Evolutionary conservation across 2,888 invertebrate genomes (phyloP).

Genomic region (Trilocha varians): DNA sequence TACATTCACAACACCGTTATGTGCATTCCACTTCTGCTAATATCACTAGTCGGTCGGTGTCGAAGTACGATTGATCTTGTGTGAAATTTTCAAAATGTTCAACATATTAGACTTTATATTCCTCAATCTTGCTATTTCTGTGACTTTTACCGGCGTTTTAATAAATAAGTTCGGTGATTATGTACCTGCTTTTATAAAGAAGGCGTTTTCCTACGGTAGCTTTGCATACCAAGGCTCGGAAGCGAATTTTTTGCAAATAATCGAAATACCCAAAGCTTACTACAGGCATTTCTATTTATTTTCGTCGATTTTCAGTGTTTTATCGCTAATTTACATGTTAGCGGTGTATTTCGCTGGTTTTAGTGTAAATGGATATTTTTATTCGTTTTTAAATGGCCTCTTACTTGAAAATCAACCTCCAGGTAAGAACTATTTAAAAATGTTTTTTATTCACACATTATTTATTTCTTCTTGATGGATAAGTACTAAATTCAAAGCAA

Average conservation of each 20-base stretch:
- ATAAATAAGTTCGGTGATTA: conserved; percentile 77
- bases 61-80: neutral
- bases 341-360: conserved; percentile 62
- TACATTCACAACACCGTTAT: neutral
- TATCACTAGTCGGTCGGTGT: neutral
- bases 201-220: conserved; percentile 82
- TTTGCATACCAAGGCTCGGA: conserved; percentile 73
- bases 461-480: too few species aligned
- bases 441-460: too few species aligned
- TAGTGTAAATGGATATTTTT: conserved; percentile 61
- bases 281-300: conserved; percentile 87
- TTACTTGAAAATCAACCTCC: conserved; percentile 54
- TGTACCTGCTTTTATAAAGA: conserved; percentile 77
- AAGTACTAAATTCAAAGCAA: too few species aligned
- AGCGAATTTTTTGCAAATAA: conserved; percentile 49
- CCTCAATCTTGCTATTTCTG: conserved; percentile 48
- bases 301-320: conserved; percentile 73
- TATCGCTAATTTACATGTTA: conserved; percentile 59
- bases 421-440: conserved; percentile 47
- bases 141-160: conserved; percentile 73
- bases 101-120: conserved; percentile 61
- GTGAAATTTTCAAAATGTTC: conserved; percentile 18
- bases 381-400: conserved; percentile 57
- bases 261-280: conserved; percentile 85
- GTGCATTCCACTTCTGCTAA: neutral